Percentiles rank a stretch among this genome's conserved stretches.
Conservation (phyloP, 2,888 invertebrate species). For the Drosophila neonasuta region DNA sequence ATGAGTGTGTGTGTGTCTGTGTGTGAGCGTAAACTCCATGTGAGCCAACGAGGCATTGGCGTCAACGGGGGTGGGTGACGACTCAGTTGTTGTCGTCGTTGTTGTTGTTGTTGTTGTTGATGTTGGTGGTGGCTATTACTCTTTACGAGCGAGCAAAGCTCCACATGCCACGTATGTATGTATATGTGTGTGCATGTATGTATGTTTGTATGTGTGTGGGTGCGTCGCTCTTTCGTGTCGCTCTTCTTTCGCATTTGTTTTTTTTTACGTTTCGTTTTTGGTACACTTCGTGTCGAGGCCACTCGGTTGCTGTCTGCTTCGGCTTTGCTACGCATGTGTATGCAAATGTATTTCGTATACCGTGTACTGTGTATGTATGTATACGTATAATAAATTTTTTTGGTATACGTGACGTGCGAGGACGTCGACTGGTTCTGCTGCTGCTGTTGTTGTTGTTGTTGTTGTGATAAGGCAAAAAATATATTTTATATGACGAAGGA, state of each 20-base stretch:
- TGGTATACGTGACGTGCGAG: conserved; percentile 78
- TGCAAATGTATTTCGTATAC: conserved; percentile 67
- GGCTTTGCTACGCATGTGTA: conserved; percentile 74
- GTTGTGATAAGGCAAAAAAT: conserved; percentile 69
- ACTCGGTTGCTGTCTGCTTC: conserved; percentile 45
- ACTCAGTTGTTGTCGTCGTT: conserved; percentile 36
- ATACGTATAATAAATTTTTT: conserved; percentile 59
- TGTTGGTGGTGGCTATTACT: conserved; percentile 72
- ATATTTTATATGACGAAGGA: conserved; percentile 76
- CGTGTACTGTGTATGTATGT: conserved; percentile 7
- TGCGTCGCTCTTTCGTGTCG: conserved; percentile 65
- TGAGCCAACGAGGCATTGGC: conserved; percentile 61
- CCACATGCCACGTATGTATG: conserved; percentile 67
- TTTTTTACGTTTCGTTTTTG: conserved; percentile 7
- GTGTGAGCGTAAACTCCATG: conserved; percentile 64
- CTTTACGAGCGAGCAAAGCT: conserved; percentile 69
- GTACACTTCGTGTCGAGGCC: conserved; percentile 51
- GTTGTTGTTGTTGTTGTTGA: conserved; percentile 23
- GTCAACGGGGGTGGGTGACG: conserved; percentile 51
- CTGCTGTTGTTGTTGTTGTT: conserved; percentile 30
- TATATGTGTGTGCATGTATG: conserved; percentile 26
- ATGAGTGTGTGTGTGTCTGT: conserved; percentile 25
- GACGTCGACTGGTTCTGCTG: conserved; percentile 55
- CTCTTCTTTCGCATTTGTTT: conserved; percentile 53
- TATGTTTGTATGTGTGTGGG: conserved; percentile 43